phyloP scores from a whole-genome alignment of 1,140 invertebrate species.

The Tetragonula clypearis region DNA sequence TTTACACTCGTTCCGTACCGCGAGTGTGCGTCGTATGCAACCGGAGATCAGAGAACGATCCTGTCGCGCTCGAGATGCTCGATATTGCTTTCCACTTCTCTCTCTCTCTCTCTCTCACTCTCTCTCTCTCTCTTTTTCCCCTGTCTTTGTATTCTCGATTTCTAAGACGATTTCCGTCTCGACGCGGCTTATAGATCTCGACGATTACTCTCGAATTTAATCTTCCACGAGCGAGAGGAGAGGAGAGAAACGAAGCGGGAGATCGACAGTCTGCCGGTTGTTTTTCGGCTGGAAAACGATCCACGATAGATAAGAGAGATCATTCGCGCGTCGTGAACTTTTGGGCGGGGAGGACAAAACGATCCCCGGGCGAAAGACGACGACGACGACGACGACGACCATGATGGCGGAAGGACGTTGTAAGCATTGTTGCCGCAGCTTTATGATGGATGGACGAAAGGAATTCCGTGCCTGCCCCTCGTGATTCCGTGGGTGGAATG shows the following conservation, averaged over 20 bases:
- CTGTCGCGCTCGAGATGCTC: neutral
- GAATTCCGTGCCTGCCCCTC: constrained; percentile 62
- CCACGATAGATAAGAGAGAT: constrained; percentile 45
- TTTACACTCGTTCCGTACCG: neutral
- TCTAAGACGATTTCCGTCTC: neutral
- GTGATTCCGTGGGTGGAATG: constrained; percentile 61
- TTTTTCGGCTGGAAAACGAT: constrained; percentile 49
- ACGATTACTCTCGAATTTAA: constrained; percentile 18
- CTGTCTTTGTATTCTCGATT: neutral
- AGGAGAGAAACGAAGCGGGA: no score
- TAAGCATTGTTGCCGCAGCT: constrained; percentile 73
- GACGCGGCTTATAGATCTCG: constrained; percentile 19
- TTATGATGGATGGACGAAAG: constrained; percentile 75
- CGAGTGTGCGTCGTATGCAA: neutral
- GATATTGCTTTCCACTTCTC: neutral
- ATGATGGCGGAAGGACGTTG: constrained; percentile 66
- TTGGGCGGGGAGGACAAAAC: constrained; percentile 49
- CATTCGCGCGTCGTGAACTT: constrained; percentile 66
- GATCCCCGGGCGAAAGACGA: constrained; percentile 43
- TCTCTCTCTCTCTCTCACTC: neutral
- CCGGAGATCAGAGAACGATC: neutral
- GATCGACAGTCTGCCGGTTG: constrained; percentile 12
- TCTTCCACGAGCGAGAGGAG: neutral
- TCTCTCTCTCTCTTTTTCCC: neutral
- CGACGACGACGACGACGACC: neutral